Evolutionary conservation across 2,888 invertebrate species (phyloP), one percentile per base, ranked within the genome.

Genomic region (Polia nebulosa): DNA sequence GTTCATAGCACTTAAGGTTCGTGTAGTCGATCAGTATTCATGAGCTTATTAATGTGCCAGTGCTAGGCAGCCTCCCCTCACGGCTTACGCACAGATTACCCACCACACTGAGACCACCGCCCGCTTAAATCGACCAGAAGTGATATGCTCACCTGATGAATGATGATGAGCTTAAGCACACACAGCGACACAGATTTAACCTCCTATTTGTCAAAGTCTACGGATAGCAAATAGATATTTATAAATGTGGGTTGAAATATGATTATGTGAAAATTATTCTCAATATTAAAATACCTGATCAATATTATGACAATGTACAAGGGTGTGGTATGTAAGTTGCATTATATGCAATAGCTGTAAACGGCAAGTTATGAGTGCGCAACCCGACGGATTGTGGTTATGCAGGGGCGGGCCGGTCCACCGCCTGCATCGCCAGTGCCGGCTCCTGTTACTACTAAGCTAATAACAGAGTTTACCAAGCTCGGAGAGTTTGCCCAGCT

Each of bases 41-140:
- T 93, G 91, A 93, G 90, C 88, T 91, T 93, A 92, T 93, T 93
- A 94, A 94, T 92, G 92, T 90, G 87, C 82, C 85, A 85, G 91
- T 88, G 88, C 81, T 83, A 85, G 83, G 78, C 82, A 85, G 78
- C 85, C 84, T 85, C 87, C 87, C 86, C 82, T 83, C 75, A 83
- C 76, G 80, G 81, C 80, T 84, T 85, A 85, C 87, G 86, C 87
- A 89, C 90, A 91, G 88, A 91, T 90, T 88, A 89, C 87, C 86
- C 87, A 87, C 86, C 88, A 85, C 82, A 87, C 76, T 53, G 77
- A 81, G 78, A 81, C 78, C 78, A 76, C 80, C 87, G 85, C 82
- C 87, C 88, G 86, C 87, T 90, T 91, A 91, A 93, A 94, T 94
- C 91, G 91, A 91, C 90, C 89, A 91, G 91, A 94, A 94, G 89